Base-by-base conservation (phyloP, 2,797 vertebrate genomes). In the Melanotaenia nigrans region DNA sequence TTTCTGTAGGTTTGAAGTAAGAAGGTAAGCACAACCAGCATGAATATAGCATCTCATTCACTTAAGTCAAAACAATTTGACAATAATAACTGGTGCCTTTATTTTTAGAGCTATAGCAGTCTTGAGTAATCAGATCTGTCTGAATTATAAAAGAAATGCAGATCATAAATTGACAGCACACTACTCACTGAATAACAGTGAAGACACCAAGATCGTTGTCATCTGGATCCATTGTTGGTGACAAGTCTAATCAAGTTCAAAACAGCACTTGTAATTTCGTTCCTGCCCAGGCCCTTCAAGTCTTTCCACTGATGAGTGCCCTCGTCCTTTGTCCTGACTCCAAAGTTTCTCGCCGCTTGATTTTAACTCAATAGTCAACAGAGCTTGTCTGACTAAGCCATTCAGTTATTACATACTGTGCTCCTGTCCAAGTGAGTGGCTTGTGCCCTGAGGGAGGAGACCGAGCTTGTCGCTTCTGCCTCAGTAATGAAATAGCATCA, bases 181-280 rank as follows among this genome's bases (percentile, higher is more conserved):
- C 38, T 95, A 96, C 96, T 96, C 91, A 97, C 96, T 96, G 96
- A 87, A 95, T 96, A 89, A 96, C 92, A 5, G 94, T 96, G 82
- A 95, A 96, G 91, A 96, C 82, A 86, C 95, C 95, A 74, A 97
- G 54, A 14, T 94, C 92, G 65, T 92, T 95, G 78, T 95, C 92
- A 47, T 91, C 93, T 71, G 90, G 12, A 24, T 95, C 94, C 95
- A 96, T 96, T 73, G 82, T 86, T 69, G 86, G 73, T 85, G 78
- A 67, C 87, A 78, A 70, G 14, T 75, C 60, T 85, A 49, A 59
- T 75, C 32, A 56, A 64, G 55, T 51, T 78, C 81, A 81, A 73
- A 53, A 78, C 69, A 16, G 72, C 60, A 11, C 81, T 90, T 79
- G 71, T 77, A 81, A 85, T 73, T 79, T 77, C 1, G 10, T 76